Conservation (phyloP, 2,888 invertebrate species). For the Drosophila kanekoi region DNA sequence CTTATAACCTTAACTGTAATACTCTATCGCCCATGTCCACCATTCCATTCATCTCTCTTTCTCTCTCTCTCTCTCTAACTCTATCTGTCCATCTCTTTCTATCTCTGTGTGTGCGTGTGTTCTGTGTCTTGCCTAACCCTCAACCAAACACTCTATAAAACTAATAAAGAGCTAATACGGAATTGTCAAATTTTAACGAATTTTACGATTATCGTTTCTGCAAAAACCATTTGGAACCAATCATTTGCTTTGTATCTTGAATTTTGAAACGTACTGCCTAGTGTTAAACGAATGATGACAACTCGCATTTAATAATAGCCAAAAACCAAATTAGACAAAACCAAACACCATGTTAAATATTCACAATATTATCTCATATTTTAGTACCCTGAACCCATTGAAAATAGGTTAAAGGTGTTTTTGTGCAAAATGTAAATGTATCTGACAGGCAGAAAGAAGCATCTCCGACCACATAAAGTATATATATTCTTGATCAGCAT, state of each 20-base stretch:
- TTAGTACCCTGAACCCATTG: no score
- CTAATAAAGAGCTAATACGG: constrained; percentile 71
- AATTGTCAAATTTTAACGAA: constrained; percentile 53
- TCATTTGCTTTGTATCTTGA: constrained; percentile 78
- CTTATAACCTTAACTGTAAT: constrained; percentile 45
- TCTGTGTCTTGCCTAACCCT: constrained; percentile 40
- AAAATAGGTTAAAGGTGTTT: no score
- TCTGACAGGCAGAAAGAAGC: no score
- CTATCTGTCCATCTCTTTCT: constrained; percentile 30
- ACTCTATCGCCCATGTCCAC: constrained; percentile 58
- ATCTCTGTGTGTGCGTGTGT: constrained; percentile 41
- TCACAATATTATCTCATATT: constrained; percentile 11
- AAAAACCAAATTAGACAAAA: constrained; percentile 19
- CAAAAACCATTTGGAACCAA: constrained; percentile 58
- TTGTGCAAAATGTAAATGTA: no score
- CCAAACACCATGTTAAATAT: constrained; percentile 15
- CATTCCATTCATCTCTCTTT: constrained; percentile 47
- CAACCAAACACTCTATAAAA: constrained; percentile 18
- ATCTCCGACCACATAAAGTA: no score
- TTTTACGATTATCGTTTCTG: constrained; percentile 36
- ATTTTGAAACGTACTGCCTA: constrained; percentile 42
- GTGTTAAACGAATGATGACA: constrained; percentile 54
- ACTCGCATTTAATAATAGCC: constrained; percentile 16
- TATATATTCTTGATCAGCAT: no score
- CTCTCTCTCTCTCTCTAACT: constrained; percentile 8